Conservation (phyloP, 2,113 vertebrate genomes). For the Lynx canadensis region DNA sequence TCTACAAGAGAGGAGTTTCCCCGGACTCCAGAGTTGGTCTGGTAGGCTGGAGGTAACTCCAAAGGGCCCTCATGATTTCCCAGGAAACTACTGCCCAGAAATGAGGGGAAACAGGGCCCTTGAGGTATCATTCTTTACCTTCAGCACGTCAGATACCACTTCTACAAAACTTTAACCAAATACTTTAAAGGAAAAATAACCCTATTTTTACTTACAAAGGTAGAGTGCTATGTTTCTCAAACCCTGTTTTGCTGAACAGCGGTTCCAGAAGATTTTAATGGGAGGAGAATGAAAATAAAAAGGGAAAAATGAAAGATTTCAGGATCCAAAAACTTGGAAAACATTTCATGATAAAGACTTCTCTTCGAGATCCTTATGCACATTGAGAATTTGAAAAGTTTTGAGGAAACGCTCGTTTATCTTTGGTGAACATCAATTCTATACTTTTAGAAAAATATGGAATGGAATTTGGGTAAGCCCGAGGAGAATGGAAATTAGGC, state of each 20-base stretch:
- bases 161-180: constrained; percentile 33
- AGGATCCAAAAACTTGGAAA: not conserved
- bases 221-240: not conserved
- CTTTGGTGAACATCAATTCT: not conserved
- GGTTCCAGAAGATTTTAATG: not conserved
- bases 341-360: not conserved
- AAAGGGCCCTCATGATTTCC: not conserved
- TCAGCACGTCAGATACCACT: not conserved
- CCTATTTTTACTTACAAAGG: not conserved
- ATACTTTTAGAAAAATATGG: not conserved
- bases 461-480: not conserved
- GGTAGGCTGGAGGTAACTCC: not conserved
- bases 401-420: not conserved
- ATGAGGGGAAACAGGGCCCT: not conserved
- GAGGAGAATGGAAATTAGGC: not conserved
- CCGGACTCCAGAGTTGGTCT: not conserved
- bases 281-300: not conserved
- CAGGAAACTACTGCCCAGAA: not conserved
- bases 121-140: not conserved
- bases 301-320: not conserved
- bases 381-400: not conserved
- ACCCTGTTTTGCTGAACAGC: not conserved
- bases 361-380: not conserved
- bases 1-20: not conserved
- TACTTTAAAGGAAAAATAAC: not conserved